Base-by-base conservation (phyloP, 2,888 invertebrate genomes). In the Cephus pygmeus region DNA sequence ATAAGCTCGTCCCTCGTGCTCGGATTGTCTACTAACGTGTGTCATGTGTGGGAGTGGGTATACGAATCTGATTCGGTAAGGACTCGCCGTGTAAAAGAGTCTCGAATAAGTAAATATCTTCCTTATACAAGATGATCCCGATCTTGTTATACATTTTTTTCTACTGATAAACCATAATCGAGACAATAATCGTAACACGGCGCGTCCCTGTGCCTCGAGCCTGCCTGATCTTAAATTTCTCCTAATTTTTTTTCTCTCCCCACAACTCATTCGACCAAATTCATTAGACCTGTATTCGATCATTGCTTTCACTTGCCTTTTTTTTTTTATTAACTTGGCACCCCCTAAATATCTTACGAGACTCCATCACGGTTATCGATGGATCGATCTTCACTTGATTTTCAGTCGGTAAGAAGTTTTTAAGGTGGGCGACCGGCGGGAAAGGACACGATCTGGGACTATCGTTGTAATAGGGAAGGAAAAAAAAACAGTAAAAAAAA, bases 11-110 rank as follows among this genome's bases (percentile, higher is more conserved):
- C 31, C 71, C 33, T 71, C 71, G 71, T 71, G 15, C 71, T 71
- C 71, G 71, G 12, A 71, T 34, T 33, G 12, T 71, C 31, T 12
- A 31, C 23, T 15, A 31, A 34, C 71, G 71, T 71, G 71, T 34
- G 12, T 73, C 76, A 76, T 75, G 76, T 79, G 77, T 73, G 76
- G 79, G 76, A 77, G 79, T 74, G 75, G 73, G 69, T 79, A 77
- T 77, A 77, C 78, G 81, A 81, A 81, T 81, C 79, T 75, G 80
- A 79, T 80, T 75, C 69, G 73, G 76, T 73, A 80, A 79, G 77
- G 77, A 81, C 79, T 77, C 75, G 69, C 80, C 81, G 78, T 76
- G 79, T 78, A 80, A 30, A 71, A 71, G 56, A 77, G 69, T 73
- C 73, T 75, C 34, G 73, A 74, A 23, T 23, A 56, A 56, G 9